Evolutionary conservation across 2,113 vertebrate species (phyloP), one percentile per base, ranked within the genome.

Genomic region (Aspidoscelis tigris): DNA sequence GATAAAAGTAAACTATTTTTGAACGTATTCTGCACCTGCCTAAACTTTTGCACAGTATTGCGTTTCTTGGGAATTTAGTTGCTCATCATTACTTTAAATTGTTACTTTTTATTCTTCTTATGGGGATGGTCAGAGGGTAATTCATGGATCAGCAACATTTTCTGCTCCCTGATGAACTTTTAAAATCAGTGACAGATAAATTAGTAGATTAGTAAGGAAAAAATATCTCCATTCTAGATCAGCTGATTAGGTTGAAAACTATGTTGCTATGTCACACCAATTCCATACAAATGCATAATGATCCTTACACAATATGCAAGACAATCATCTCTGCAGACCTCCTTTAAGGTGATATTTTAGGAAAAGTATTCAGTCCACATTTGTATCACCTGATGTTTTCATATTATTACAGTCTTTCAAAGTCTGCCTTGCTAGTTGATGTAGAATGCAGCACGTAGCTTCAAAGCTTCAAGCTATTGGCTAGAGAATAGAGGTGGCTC

Each of bases 201-300:
- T 50, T 50, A 2, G 47, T 50, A 50, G 47, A 68, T 10, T 9
- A 24, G 65, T 26, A 68, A n/a, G 65, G 26, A 22, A 9, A 53
- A 33, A 33, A 33, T 33, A 33, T 33, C 33, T 33, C 33, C 24
- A 16, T 50, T 69, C 7, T 22, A 65, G 58, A 11, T 24, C 68
- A n/a, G 58, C 68, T 58, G 58, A 39, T 20, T 61, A 77, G 2
- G 41, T 5, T 44, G 16, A 65, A 3, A 82, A 20, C 20, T 7
- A 58, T 12, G 69, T 41, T 22, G 6, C 20, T 24, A 9, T n/a
- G 41, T 18, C n/a, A 33, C 16, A 14, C 21, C 41, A 10, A 11
- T 21, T 72, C 39, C 6, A 11, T 10, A 33, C 26, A 14, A 20
- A 69, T 0, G 0, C 20, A 22, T 66, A 0, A 64, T 81, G 8